Evolutionary conservation across 2,888 invertebrate species (phyloP).

Genomic region (Deilephila porcellus): DNA sequence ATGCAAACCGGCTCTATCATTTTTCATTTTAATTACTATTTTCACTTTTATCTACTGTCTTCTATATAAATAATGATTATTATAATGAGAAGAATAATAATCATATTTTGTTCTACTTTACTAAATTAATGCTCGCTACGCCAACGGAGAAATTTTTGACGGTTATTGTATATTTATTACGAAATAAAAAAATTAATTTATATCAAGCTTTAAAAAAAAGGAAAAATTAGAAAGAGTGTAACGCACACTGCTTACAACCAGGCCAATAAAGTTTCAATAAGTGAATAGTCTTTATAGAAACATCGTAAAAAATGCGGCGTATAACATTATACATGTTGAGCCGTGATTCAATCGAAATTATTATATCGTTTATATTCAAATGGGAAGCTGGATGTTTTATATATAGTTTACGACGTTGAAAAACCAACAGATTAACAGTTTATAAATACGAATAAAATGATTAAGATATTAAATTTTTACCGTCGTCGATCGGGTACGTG

Average conservation of each 20-base stretch:
- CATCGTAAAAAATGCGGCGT: constrained; percentile 53
- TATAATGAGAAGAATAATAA: not conserved
- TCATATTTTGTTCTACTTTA: not conserved
- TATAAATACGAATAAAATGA: constrained; percentile 46
- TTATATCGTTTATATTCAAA: constrained; percentile 53
- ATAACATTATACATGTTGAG: constrained; percentile 43
- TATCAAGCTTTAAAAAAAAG: not conserved
- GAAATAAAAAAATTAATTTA: constrained; percentile 1
- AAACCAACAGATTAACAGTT: constrained; percentile 51
- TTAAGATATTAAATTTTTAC: constrained; percentile 28
- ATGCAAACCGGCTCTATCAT: constrained; percentile 17
- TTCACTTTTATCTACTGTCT: not conserved
- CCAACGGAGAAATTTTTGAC: not conserved
- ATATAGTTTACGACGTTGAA: constrained; percentile 45
- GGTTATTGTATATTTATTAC: constrained; percentile 4
- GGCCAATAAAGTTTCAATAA: constrained; percentile 59
- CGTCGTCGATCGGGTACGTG: constrained; percentile 17
- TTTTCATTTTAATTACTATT: constrained; percentile 12
- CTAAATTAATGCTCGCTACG: not conserved
- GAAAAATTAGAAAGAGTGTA: constrained; percentile 38
- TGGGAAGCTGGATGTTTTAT: constrained; percentile 41
- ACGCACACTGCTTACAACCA: constrained; percentile 51
- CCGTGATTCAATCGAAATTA: constrained; percentile 50
- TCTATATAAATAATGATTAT: constrained; percentile 5
- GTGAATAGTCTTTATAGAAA: constrained; percentile 63